These are phyloP conservation scores for Corythaeola cristata DNA, from an alignment of 2,113 vertebrate species.

Conservation along the genomic window DNA sequence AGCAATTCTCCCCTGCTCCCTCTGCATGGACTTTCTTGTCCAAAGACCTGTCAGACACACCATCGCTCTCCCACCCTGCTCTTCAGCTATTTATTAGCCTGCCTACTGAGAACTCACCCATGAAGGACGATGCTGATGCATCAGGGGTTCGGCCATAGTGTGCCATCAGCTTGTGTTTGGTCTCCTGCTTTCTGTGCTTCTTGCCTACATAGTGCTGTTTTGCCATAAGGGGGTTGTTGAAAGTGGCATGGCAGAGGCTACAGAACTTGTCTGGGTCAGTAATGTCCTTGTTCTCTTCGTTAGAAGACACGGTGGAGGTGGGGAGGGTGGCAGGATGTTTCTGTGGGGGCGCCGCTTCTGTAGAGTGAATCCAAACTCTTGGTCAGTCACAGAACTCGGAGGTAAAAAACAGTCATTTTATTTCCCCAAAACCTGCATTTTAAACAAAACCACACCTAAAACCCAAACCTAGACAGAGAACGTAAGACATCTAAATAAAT, in stretches of 20 bases:
- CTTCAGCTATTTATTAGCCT: background rate
- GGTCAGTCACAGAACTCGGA: background rate
- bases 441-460: background rate
- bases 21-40: background rate
- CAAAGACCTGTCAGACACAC: background rate
- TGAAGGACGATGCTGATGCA: conserved; percentile 65
- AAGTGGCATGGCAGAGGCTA: conserved; percentile 92
- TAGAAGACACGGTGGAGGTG: conserved; percentile 44
- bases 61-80: background rate
- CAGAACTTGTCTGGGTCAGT: conserved; percentile 91
- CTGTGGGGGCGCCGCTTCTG: conserved; percentile 41
- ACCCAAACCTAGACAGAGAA: background rate
- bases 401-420: background rate
- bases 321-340: conserved; percentile 62
- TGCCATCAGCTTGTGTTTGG: conserved; percentile 94
- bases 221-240: conserved; percentile 96
- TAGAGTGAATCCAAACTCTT: conserved; percentile 19
- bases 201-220: conserved; percentile 96
- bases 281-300: conserved; percentile 58
- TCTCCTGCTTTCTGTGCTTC: conserved; percentile 94
- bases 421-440: background rate
- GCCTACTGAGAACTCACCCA: conserved; percentile 69
- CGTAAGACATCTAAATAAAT: background rate
- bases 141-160: conserved; percentile 85
- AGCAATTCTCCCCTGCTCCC: background rate